Percentiles rank a stretch among this genome's conserved stretches.
Evolutionary conservation across 2,113 vertebrate species (phyloP).

Genomic region (Thomomys bottae): DNA sequence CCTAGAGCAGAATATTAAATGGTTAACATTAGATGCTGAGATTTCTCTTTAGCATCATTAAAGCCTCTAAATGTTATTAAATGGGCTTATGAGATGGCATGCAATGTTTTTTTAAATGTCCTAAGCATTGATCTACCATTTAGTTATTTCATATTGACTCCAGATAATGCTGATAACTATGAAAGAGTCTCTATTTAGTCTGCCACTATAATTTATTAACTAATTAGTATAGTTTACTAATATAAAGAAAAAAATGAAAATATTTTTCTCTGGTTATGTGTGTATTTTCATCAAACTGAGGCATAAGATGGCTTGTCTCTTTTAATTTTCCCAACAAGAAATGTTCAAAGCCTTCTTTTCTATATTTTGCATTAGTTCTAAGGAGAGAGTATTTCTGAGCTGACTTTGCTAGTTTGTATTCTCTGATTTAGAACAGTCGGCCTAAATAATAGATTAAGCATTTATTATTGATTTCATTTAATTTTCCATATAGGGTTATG

Average conservation of each 20-base stretch:
- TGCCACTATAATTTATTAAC: conserved; percentile 8
- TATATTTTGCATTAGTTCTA: neutral
- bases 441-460: neutral
- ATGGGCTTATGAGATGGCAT: neutral
- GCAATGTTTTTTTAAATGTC: neutral
- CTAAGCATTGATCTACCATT: conserved; percentile 7
- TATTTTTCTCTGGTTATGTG: neutral
- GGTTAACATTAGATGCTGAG: too few species aligned
- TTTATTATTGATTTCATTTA: neutral
- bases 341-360: neutral
- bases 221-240: neutral
- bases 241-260: neutral
- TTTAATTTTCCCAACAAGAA: neutral
- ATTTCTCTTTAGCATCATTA: neutral
- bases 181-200: neutral
- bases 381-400: neutral
- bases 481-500: neutral
- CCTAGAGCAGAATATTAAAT: neutral
- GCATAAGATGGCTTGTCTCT: neutral
- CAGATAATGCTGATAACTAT: neutral
- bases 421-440: neutral
- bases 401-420: neutral
- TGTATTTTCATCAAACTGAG: neutral
- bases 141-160: neutral
- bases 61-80: neutral